These are phyloP conservation scores for Ctenoplectra terminalis DNA, from an alignment of 1,140 invertebrate genomes.

Conservation along the genomic window DNA sequence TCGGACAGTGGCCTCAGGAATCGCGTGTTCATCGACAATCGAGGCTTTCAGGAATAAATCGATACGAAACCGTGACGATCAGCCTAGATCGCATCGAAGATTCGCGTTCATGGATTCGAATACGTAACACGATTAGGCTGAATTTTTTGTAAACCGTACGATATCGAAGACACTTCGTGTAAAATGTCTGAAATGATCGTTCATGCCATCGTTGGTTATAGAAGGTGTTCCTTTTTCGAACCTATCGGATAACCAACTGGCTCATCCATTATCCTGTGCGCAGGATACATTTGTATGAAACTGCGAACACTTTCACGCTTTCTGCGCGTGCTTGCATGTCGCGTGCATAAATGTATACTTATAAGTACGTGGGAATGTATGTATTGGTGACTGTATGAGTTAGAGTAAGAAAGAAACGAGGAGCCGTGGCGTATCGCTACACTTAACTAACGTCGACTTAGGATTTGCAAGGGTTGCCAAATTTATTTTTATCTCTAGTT, in stretches of 20 bases:
- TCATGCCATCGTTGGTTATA: no score
- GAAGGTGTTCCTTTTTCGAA: background rate
- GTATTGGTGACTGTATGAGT: background rate
- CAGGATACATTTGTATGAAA: background rate
- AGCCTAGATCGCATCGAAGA: background rate
- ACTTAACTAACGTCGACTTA: background rate
- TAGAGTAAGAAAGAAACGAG: background rate
- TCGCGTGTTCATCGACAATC: slow-evolving; percentile 79
- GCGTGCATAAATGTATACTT: slow-evolving; percentile 1
- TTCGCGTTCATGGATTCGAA: background rate
- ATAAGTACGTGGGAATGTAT: slow-evolving; percentile 6
- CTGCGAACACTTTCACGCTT: slow-evolving; percentile 1
- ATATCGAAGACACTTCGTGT: background rate
- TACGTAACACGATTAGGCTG: background rate
- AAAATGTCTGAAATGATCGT: no score
- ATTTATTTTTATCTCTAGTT: background rate
- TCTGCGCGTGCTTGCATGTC: background rate
- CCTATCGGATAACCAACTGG: background rate
- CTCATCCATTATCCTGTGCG: background rate
- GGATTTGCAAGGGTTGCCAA: background rate
- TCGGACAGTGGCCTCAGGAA: slow-evolving; percentile 78
- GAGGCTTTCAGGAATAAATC: slow-evolving; percentile 56
- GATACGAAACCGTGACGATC: background rate
- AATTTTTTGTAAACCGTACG: background rate
- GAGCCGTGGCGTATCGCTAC: background rate